These are phyloP conservation scores for Oncopeltus fasciatus DNA, from an alignment of 1,140 invertebrate species.

Conservation along the genomic window DNA sequence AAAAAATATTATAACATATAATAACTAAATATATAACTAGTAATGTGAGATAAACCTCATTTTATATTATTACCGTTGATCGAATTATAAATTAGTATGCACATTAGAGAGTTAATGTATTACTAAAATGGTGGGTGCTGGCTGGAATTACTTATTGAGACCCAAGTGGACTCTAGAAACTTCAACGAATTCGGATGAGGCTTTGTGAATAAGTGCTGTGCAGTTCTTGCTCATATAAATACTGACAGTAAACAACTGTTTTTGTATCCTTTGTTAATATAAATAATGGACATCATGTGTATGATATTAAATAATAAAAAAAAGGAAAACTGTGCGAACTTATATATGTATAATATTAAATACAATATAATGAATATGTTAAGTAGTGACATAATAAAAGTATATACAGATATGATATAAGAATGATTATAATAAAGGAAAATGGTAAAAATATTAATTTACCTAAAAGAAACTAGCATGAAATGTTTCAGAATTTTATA, in stretches of 20 bases:
- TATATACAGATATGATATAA: conserved; percentile 4
- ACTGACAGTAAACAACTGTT: conserved; percentile 19
- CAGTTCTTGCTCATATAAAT: conserved; percentile 18
- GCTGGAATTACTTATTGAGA: background rate
- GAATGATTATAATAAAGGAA: background rate
- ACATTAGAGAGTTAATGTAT: conserved; percentile 9
- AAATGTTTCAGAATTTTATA: conserved; percentile 16
- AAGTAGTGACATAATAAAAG: conserved; percentile 12
- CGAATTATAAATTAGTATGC: conserved; percentile 16
- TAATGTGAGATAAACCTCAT: conserved; percentile 11
- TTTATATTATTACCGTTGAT: conserved; percentile 15
- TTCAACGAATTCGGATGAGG: conserved; percentile 17
- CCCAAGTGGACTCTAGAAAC: background rate
- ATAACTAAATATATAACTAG: conserved; percentile 12
- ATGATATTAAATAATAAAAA: conserved; percentile 12
- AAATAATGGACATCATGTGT: conserved; percentile 11
- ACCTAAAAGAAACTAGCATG: background rate
- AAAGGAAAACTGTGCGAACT: conserved; percentile 15
- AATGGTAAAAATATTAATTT: background rate
- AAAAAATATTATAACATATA: conserved; percentile 4
- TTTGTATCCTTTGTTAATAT: conserved; percentile 19
- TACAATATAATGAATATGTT: conserved; percentile 12
- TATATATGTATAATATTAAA: conserved; percentile 14
- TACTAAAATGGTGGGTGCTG: conserved; percentile 1
- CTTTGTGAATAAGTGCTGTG: conserved; percentile 20